phyloP scores from a whole-genome alignment of 2,888 invertebrate genomes.

The Epirrhoe alternata region DNA sequence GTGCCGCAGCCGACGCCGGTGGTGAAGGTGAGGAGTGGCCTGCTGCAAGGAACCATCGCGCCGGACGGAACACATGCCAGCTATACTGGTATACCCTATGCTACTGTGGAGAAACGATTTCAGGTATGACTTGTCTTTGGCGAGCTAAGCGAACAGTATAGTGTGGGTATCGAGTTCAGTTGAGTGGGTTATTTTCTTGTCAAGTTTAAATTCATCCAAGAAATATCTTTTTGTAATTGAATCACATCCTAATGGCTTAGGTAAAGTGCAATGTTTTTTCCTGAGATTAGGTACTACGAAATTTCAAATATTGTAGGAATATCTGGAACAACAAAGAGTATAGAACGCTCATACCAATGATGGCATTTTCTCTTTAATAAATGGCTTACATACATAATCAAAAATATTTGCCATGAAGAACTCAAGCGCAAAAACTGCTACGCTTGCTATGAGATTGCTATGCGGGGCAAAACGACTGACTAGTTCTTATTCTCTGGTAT shows the following conservation, averaged over 20 bases:
- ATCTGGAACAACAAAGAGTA: too few relatives aligned
- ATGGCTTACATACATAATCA: too few relatives aligned
- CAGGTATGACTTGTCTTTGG: slow-evolving; percentile 52
- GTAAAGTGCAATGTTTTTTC: too few relatives aligned
- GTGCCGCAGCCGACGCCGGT: slow-evolving; percentile 64
- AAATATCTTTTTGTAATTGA: too few relatives aligned
- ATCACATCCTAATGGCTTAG: too few relatives aligned
- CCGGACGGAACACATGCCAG: slow-evolving; percentile 59
- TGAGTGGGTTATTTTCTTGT: too few relatives aligned
- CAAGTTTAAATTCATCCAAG: neutral
- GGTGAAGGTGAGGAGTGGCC: slow-evolving; percentile 59
- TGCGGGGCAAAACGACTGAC: neutral
- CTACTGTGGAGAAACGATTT: slow-evolving; percentile 59
- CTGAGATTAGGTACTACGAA: too few relatives aligned
- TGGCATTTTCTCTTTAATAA: too few relatives aligned
- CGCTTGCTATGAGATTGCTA: slow-evolving; percentile 9
- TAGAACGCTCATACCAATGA: too few relatives aligned
- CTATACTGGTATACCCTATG: slow-evolving; percentile 70
- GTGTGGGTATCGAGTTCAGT: too few relatives aligned
- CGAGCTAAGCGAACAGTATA: too few relatives aligned
- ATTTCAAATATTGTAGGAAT: neutral
- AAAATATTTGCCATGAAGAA: neutral
- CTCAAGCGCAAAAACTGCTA: neutral
- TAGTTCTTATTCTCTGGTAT: too few relatives aligned
- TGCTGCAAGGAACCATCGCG: slow-evolving; percentile 59